These are phyloP conservation scores for Pseudochirops corinnae DNA, from an alignment of 2,797 vertebrate genomes.

Conservation along the genomic window DNA sequence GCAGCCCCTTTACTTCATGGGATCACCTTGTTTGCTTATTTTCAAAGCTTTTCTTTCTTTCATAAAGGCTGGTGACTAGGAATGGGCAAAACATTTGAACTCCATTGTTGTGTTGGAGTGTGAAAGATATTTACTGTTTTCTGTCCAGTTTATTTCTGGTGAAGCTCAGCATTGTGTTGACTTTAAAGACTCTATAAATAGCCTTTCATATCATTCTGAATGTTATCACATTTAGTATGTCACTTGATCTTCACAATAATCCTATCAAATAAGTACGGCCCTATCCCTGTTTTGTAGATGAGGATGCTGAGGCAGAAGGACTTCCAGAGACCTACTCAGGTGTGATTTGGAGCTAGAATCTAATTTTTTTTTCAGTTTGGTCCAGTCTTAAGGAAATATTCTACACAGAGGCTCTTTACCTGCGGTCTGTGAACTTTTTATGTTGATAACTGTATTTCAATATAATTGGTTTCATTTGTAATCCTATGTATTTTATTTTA, in stretches of 20 bases:
- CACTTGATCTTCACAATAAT: slow-evolving; percentile 17
- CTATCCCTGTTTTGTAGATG: slow-evolving; percentile 17
- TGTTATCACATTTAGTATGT: background rate
- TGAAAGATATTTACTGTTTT: background rate
- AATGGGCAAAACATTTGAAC: background rate
- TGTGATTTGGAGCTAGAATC: background rate
- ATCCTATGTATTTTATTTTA: background rate
- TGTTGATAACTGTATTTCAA: background rate
- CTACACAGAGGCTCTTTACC: background rate
- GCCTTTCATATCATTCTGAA: background rate
- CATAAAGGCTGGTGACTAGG: background rate
- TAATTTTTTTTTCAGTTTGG: background rate
- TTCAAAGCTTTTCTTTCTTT: background rate
- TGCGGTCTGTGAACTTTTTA: background rate
- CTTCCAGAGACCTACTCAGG: background rate
- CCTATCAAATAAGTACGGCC: background rate
- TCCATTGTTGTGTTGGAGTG: background rate
- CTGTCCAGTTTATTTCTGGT: background rate
- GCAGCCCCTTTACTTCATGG: background rate
- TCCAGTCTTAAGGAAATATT: background rate
- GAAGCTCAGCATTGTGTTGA: background rate
- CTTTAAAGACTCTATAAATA: background rate
- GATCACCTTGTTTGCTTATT: background rate
- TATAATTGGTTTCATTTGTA: background rate
- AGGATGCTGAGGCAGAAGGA: slow-evolving; percentile 27